Conservation (phyloP, 2,888 invertebrate species). For the Raillietiella orientalis region DNA sequence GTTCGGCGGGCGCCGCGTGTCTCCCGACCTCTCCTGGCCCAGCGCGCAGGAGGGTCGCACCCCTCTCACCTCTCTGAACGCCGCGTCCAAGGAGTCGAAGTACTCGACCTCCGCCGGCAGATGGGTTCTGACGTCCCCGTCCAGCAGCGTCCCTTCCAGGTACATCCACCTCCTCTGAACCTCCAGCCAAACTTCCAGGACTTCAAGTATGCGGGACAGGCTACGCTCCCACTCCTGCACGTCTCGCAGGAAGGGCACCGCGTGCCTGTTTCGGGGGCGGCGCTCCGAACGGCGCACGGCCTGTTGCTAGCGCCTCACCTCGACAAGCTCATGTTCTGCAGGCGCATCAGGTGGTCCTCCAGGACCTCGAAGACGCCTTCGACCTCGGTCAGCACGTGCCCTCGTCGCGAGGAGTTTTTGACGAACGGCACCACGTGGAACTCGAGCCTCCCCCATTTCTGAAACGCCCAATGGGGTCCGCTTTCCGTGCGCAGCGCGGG, state of each 20-base stretch:
- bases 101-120: slow-evolving; percentile 63
- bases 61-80: slow-evolving; percentile 34
- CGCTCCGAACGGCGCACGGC: no score
- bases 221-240: slow-evolving; percentile 62
- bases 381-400: slow-evolving; percentile 40
- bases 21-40: neutral
- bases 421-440: slow-evolving; percentile 14
- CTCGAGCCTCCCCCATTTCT: slow-evolving; percentile 15
- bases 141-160: slow-evolving; percentile 65
- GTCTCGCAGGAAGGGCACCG: slow-evolving; percentile 47
- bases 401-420: slow-evolving; percentile 35
- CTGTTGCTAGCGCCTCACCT: no score
- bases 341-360: slow-evolving; percentile 61
- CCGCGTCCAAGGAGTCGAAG: slow-evolving; percentile 57
- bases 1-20: neutral
- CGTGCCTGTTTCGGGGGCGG: no score
- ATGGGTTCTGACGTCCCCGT: slow-evolving; percentile 54
- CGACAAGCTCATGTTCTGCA: slow-evolving; percentile 82
- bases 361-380: slow-evolving; percentile 47
- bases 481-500: no score
- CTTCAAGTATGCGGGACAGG: slow-evolving; percentile 44
- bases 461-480: no score
- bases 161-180: slow-evolving; percentile 73
- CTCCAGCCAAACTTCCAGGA: slow-evolving; percentile 54
- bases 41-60: neutral